Conservation (phyloP, 2,113 vertebrate species). For the Pogona vitticeps region DNA sequence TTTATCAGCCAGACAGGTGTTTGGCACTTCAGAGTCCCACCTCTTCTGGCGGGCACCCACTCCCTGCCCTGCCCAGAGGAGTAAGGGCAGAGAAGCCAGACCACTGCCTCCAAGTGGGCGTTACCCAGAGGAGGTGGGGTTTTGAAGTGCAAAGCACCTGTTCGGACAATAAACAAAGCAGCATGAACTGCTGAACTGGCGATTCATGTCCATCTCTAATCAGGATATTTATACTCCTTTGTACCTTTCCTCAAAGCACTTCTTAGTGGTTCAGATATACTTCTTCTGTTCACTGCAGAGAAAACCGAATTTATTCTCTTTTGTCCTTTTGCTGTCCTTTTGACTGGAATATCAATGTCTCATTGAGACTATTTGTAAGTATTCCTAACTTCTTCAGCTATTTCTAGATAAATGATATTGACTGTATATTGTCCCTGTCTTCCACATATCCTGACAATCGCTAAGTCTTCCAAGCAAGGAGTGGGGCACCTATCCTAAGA, state of each 20-base stretch:
- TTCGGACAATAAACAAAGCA: too few species aligned
- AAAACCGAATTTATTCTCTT: background rate
- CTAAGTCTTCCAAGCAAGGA: conserved; percentile 38
- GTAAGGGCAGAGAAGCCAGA: too few species aligned
- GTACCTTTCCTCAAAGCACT: background rate
- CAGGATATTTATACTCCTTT: background rate
- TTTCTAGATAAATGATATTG: background rate
- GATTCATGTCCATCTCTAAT: too few species aligned
- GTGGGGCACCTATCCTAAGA: conserved; percentile 1
- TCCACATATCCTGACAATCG: conserved; percentile 42
- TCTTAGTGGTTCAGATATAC: background rate
- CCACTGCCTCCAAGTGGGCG: too few species aligned
- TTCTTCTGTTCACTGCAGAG: background rate
- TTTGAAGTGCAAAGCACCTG: too few species aligned
- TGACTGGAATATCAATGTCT: background rate
- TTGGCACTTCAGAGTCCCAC: too few species aligned
- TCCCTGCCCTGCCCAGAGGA: too few species aligned
- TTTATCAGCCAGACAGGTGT: too few species aligned
- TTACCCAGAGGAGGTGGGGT: too few species aligned
- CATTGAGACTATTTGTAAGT: background rate
- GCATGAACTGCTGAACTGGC: too few species aligned
- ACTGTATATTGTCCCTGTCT: conserved; percentile 52
- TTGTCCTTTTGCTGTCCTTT: background rate
- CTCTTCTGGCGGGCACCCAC: too few species aligned
- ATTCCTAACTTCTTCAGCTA: background rate